Conservation (phyloP, 1,140 invertebrate genomes). For the Harpegnathos saltator region DNA sequence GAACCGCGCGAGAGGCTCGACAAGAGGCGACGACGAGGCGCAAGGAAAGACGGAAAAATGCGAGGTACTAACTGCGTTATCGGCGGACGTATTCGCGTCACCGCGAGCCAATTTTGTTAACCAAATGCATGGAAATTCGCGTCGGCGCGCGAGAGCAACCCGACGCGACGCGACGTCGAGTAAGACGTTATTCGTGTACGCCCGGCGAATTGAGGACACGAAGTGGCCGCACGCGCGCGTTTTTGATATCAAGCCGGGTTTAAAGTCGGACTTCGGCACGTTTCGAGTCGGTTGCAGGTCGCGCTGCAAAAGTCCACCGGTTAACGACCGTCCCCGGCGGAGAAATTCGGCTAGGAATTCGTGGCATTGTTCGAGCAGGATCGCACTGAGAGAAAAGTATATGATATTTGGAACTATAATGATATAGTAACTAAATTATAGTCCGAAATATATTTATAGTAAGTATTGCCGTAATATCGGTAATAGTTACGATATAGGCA, state of each 20-base stretch:
- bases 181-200: constrained; percentile 58
- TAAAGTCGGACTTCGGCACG: constrained; percentile 45
- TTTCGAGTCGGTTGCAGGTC: constrained; percentile 3
- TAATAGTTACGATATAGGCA: too few species aligned
- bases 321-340: not conserved
- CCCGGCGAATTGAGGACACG: constrained; percentile 29
- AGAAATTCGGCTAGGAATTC: not conserved
- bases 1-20: not conserved
- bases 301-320: constrained; percentile 9
- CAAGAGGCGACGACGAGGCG: not conserved
- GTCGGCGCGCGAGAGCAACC: constrained; percentile 1
- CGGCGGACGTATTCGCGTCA: not conserved
- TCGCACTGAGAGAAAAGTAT: too few species aligned
- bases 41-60: not conserved
- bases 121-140: constrained; percentile 55
- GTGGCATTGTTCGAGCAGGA: not conserved
- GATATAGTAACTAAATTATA: too few species aligned
- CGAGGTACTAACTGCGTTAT: constrained; percentile 12
- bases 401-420: too few species aligned
- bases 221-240: not conserved
- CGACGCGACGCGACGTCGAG: too few species aligned
- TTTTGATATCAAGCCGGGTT: constrained; percentile 44
- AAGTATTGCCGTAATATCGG: too few species aligned
- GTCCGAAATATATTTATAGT: too few species aligned
- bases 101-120: constrained; percentile 49